phyloP scores from a whole-genome alignment of 2,797 vertebrate genomes.

The Serranus cabrilla region DNA sequence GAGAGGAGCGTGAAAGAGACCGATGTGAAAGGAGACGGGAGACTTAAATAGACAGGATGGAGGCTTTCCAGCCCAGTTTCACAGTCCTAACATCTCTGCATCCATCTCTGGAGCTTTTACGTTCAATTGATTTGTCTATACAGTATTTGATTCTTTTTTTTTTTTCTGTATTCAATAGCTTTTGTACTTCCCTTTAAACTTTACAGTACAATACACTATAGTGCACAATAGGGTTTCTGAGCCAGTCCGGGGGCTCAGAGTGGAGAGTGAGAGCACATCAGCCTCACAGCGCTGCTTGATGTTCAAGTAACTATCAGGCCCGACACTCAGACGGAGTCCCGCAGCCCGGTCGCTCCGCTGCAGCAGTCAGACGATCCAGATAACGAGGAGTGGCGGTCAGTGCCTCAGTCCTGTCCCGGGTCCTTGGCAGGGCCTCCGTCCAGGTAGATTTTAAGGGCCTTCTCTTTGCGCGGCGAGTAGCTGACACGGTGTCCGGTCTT shows the following conservation, averaged over 20 bases:
- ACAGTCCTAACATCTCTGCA: conserved; percentile 86
- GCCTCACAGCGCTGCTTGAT: conserved; percentile 89
- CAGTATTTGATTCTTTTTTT: conserved; percentile 83
- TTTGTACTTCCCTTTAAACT: conserved; percentile 97
- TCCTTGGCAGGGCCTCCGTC: conserved; percentile 97
- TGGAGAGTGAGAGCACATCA: conserved; percentile 76
- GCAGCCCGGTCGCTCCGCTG: conserved; percentile 84
- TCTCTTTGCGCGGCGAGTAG: conserved; percentile 99
- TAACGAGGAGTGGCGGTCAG: conserved; percentile 48
- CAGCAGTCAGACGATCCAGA: conserved; percentile 80
- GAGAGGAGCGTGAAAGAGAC: conserved; percentile 42
- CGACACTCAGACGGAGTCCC: conserved; percentile 80
- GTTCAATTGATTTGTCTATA: conserved; percentile 85
- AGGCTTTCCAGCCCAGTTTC: conserved; percentile 85
- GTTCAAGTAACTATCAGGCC: conserved; percentile 81
- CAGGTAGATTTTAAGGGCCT: conserved; percentile 99
- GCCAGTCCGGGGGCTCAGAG: conserved; percentile 88
- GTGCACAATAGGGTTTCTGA: conserved; percentile 95
- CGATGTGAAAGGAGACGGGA: conserved; percentile 55
- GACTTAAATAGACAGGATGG: conserved; percentile 63
- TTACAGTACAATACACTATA: conserved; percentile 99
- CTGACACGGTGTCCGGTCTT: conserved; percentile 98
- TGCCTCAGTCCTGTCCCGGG: conserved; percentile 93
- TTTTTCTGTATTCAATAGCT: conserved; percentile 82
- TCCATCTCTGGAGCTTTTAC: conserved; percentile 80